Percentiles rank a stretch among this genome's conserved stretches.
Conservation (phyloP, 2,888 invertebrate species). For the Sicus ferrugineus region DNA sequence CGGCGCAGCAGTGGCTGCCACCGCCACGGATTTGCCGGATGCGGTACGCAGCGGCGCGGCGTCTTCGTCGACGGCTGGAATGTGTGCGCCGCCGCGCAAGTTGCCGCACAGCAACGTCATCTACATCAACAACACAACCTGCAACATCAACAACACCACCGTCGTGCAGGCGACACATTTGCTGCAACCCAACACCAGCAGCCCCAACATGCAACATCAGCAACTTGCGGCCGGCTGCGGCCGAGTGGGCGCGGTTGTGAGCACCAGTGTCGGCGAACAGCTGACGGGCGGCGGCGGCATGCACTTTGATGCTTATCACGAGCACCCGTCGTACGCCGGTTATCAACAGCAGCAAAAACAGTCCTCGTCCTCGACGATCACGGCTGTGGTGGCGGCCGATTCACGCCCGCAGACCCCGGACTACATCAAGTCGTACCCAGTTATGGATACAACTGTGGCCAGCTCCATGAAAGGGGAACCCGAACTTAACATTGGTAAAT, state of each 20-base stretch:
- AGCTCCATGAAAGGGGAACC: conserved; percentile 64
- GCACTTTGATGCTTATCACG: conserved; percentile 38
- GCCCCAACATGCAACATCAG: conserved; percentile 20
- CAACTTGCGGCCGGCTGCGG: not conserved
- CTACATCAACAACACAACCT: conserved; percentile 56
- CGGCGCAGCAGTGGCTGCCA: conserved; percentile 34
- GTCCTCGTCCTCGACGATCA: conserved; percentile 36
- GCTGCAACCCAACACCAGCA: conserved; percentile 20
- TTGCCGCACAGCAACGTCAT: conserved; percentile 62
- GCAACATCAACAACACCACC: conserved; percentile 40
- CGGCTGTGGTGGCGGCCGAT: conserved; percentile 54
- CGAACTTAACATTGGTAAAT: conserved; percentile 63
- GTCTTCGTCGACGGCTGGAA: conserved; percentile 11
- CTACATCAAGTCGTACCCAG: conserved; percentile 64
- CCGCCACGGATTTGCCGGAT: conserved; percentile 58
- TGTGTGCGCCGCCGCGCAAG: conserved; percentile 47
- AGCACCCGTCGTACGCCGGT: conserved; percentile 33
- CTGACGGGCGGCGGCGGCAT: conserved; percentile 22
- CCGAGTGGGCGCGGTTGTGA: conserved; percentile 38
- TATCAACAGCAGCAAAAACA: conserved; percentile 20
- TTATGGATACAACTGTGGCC: conserved; percentile 65
- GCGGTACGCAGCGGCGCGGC: conserved; percentile 56
- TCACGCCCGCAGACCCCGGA: conserved; percentile 63
- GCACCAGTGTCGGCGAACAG: conserved; percentile 42
- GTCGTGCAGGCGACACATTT: conserved; percentile 28